Conservation (phyloP, 2,797 vertebrate species). For the Gymnothorax javanicus region DNA sequence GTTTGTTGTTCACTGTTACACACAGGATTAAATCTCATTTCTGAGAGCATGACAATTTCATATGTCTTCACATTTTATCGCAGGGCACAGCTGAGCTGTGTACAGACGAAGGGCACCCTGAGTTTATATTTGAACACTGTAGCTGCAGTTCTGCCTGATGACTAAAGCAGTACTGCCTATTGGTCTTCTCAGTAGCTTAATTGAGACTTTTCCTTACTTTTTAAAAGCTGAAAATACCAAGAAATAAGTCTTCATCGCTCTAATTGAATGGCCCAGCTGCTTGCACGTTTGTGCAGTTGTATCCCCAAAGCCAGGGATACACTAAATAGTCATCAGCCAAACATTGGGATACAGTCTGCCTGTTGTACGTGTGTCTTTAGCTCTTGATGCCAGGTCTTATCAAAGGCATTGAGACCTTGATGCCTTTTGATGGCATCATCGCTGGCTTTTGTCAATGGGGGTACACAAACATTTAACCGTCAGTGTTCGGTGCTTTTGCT, state of each 20-base stretch:
- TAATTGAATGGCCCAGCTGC: conserved; percentile 4
- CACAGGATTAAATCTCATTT: neutral
- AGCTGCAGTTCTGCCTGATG: neutral
- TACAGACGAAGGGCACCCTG: neutral
- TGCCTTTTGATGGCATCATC: no score
- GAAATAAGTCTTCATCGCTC: conserved; percentile 10
- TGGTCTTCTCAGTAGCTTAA: conserved; percentile 31
- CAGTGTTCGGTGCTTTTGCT: no score
- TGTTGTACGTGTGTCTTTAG: no score
- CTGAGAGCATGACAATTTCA: neutral
- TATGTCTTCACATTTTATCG: neutral
- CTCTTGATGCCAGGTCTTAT: no score
- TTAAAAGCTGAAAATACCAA: conserved; percentile 33
- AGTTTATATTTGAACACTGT: neutral
- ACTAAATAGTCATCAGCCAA: no score
- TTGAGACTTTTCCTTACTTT: conserved; percentile 37
- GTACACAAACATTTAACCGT: no score
- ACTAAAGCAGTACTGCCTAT: conserved; percentile 6
- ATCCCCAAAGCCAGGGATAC: neutral
- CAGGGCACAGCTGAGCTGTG: neutral
- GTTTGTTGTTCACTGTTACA: neutral
- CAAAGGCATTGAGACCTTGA: no score
- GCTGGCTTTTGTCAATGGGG: no score
- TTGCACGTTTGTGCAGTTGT: neutral
- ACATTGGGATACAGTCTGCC: no score